Evolutionary conservation across 2,888 invertebrate genomes (phyloP), one percentile per base, ranked within the genome.

Genomic region (Axea sp.): DNA sequence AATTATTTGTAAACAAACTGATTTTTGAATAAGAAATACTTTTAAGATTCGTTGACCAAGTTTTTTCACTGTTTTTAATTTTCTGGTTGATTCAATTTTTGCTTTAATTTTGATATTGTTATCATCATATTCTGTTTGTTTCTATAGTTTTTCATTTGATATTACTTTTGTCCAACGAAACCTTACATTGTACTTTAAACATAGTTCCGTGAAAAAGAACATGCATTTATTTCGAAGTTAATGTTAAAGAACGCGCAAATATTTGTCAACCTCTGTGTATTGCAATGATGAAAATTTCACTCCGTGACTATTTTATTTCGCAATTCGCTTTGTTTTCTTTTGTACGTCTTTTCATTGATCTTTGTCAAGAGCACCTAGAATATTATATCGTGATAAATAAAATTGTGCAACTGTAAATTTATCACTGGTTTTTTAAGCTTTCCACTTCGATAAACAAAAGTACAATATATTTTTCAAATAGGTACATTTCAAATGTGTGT

Each of bases 51-150:
- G n/a, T n/a, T n/a, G n/a, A n/a, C n/a, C n/a, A n/a, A n/a, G n/a
- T n/a, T n/a, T n/a, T n/a, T n/a, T n/a, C n/a, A n/a, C n/a, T n/a
- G n/a, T n/a, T n/a, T n/a, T n/a, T n/a, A n/a, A n/a, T n/a, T n/a
- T n/a, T n/a, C n/a, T n/a, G n/a, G n/a, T n/a, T n/a, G n/a, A n/a
- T n/a, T n/a, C n/a, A n/a, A n/a, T n/a, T n/a, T n/a, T n/a, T n/a
- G n/a, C n/a, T 53, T 53, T 45, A 65, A 65, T 65, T 53, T 55
- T 53, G 45, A 65, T 53, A 45, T 45, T 26, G 51, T 28, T 33
- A 51, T 19, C 53, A 35, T 1, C 6, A 17, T 19, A n/a, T 7
- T 65, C 30, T 65, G 53, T 65, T 55, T 65, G 45, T 17, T 45
- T n/a, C 65, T 14, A 37, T 24, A 41, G 31, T 64, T 31, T 19